phyloP scores from a whole-genome alignment of 2,888 invertebrate genomes.

The Aspidiotus destructor region DNA sequence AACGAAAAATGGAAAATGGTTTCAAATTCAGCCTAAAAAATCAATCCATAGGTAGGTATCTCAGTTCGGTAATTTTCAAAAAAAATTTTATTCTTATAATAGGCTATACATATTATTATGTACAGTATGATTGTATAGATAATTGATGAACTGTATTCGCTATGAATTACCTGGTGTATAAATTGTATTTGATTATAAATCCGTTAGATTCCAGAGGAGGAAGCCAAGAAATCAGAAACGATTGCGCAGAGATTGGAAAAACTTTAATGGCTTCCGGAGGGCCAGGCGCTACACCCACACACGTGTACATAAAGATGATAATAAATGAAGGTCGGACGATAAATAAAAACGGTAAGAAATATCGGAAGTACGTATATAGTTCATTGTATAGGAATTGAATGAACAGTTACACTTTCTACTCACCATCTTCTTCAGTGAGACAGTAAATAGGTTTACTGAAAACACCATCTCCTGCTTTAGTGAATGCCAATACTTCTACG shows the following conservation, averaged over 20 bases:
- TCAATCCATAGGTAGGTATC: too few species aligned
- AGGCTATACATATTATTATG: too few species aligned
- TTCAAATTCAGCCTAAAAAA: too few species aligned
- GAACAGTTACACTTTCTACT: conserved; percentile 27
- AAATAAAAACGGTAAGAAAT: too few species aligned
- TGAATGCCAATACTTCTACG: conserved; percentile 66
- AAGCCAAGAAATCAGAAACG: conserved; percentile 67
- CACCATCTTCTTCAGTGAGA: conserved; percentile 69
- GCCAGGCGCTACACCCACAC: conserved; percentile 54
- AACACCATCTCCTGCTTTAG: conserved; percentile 66
- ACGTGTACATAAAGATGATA: too few species aligned
- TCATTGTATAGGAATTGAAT: neutral
- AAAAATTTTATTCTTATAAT: too few species aligned
- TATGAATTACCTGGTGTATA: conserved; percentile 50
- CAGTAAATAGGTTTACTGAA: conserved; percentile 58
- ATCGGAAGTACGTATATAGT: neutral
- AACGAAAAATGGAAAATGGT: too few species aligned
- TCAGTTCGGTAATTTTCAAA: too few species aligned
- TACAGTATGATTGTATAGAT: neutral
- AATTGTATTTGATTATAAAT: conserved; percentile 61
- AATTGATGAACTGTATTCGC: neutral
- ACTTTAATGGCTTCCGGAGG: conserved; percentile 71
- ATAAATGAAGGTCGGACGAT: too few species aligned
- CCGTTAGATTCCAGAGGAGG: conserved; percentile 67
- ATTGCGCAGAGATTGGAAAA: conserved; percentile 61